These are phyloP conservation scores for Cremastobaeus sp. DNA, from an alignment of 2,888 invertebrate species.

Conservation along the genomic window DNA sequence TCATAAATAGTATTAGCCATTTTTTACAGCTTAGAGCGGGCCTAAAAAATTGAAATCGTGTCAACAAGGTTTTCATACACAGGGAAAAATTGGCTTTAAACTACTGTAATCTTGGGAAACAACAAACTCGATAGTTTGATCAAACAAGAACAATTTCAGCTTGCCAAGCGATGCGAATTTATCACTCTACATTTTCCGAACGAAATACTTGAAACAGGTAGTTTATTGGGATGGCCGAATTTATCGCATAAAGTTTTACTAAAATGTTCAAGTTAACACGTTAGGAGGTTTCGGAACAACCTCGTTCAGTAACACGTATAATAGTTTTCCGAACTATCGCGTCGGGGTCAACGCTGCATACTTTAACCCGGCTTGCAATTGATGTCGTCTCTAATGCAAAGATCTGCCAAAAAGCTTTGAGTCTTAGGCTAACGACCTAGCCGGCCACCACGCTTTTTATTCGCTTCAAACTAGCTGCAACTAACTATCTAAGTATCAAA, in stretches of 20 bases:
- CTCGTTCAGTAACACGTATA: constrained; percentile 6
- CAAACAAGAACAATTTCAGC: too few species aligned
- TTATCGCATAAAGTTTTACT: constrained; percentile 6
- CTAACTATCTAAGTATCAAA: constrained; percentile 49
- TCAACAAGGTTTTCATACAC: background rate
- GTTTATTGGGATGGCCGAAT: background rate
- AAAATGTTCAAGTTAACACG: background rate
- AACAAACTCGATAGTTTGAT: too few species aligned
- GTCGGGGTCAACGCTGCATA: constrained; percentile 29
- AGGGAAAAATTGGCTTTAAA: too few species aligned
- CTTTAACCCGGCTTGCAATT: constrained; percentile 53
- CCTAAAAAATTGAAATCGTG: background rate
- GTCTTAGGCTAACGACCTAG: constrained; percentile 63
- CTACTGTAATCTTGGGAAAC: too few species aligned
- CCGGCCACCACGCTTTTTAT: constrained; percentile 44
- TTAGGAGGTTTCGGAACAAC: background rate
- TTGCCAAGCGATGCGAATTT: background rate
- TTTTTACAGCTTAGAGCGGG: constrained; percentile 16
- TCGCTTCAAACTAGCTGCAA: constrained; percentile 42
- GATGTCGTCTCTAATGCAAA: constrained; percentile 58
- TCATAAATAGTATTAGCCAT: constrained; percentile 9
- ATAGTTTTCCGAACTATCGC: constrained; percentile 22
- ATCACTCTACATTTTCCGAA: background rate
- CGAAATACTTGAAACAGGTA: too few species aligned
- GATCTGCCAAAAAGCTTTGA: constrained; percentile 60